phyloP scores from a whole-genome alignment of 2,113 vertebrate species.

The Psammodynastes pulverulentus region DNA sequence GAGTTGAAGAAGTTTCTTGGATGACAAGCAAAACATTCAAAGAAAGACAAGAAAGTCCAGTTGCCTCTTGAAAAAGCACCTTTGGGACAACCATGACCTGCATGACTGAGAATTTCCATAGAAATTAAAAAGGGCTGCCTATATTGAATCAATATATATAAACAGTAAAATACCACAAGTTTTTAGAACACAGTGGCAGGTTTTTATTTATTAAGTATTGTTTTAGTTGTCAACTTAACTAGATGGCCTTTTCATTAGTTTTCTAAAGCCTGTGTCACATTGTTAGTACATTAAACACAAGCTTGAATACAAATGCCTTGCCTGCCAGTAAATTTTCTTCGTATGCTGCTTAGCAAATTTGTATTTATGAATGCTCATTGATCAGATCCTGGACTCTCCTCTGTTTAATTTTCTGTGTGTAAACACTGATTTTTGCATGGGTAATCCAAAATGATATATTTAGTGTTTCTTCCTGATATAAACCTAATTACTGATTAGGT shows the following conservation, averaged over 20 bases:
- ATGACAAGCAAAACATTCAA: too few species aligned
- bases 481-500: neutral
- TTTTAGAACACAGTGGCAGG: neutral
- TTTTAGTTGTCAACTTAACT: neutral
- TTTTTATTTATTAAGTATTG: neutral
- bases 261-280: neutral
- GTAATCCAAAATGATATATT: neutral
- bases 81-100: too few species aligned
- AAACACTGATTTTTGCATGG: neutral
- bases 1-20: too few species aligned
- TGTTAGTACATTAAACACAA: neutral
- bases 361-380: neutral
- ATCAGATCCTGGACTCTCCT: neutral
- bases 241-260: neutral
- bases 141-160: neutral
- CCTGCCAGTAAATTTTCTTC: neutral
- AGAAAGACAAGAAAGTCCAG: too few species aligned
- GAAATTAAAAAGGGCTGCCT: neutral
- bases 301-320: neutral
- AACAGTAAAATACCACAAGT: neutral
- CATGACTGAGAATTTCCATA: too few species aligned
- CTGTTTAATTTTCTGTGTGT: neutral
- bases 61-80: too few species aligned
- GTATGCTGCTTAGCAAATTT: neutral
- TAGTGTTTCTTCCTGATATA: neutral